Evolutionary conservation across 2,888 invertebrate genomes (phyloP).

Genomic region (Brachypalpus laphriformis): DNA sequence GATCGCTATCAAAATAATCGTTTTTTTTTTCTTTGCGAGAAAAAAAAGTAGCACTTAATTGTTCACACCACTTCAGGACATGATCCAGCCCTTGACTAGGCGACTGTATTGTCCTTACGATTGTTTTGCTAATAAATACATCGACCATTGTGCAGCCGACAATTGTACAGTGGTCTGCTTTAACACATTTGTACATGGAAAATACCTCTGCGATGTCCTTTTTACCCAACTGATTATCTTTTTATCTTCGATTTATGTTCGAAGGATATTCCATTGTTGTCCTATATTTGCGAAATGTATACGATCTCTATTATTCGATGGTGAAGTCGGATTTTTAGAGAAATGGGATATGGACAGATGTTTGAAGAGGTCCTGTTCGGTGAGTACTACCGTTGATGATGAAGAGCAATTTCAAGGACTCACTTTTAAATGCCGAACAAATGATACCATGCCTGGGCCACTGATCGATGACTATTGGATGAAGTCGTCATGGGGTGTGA

Average conservation of each 20-base stretch:
- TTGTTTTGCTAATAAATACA: constrained; percentile 71
- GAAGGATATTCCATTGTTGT: constrained; percentile 55
- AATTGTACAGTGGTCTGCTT: constrained; percentile 62
- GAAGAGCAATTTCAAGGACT: constrained; percentile 48
- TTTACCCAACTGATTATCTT: constrained; percentile 64
- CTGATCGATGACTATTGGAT: constrained; percentile 69
- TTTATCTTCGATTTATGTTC: constrained; percentile 57
- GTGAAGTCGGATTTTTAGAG: constrained; percentile 12
- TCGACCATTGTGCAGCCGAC: constrained; percentile 56
- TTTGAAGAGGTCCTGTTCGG: constrained; percentile 5
- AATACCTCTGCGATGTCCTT: constrained; percentile 42
- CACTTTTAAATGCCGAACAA: constrained; percentile 63
- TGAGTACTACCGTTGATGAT: neutral
- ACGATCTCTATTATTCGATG: constrained; percentile 26
- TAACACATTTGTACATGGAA: constrained; percentile 63
- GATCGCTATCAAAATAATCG: constrained; percentile 61
- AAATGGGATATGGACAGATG: constrained; percentile 39
- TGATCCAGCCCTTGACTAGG: constrained; percentile 66
- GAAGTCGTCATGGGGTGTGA: constrained; percentile 70
- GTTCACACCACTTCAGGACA: constrained; percentile 68
- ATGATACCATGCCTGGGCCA: constrained; percentile 24
- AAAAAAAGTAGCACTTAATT: constrained; percentile 46
- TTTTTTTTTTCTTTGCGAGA: constrained; percentile 31
- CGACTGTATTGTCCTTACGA: constrained; percentile 53
- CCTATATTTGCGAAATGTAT: constrained; percentile 68